Evolutionary conservation across 53 echinoderm and acorn worm species (phyloP), one percentile per base, ranked within the genome.

Genomic region (Actinopyga echinites): DNA sequence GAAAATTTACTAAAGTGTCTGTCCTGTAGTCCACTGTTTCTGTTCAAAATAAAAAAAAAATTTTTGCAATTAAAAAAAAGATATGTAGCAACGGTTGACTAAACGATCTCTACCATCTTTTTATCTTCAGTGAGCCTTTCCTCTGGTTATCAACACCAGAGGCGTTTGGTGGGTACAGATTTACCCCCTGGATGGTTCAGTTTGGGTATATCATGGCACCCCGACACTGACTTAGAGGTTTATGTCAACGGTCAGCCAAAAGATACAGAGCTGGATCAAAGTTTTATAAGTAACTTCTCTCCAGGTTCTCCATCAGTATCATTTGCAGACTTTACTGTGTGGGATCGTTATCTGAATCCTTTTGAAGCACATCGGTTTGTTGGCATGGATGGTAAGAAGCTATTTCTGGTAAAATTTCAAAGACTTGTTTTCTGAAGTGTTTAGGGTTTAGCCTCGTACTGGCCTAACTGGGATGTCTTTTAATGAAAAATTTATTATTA

Each of bases 361-460:
- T 90, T 94, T 85, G 99, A 97, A 61, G 65, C 59, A 20, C 91
- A 94, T 79, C 86, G 87, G 1, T 89, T 75, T 62, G 67, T 97
- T 1, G 99, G 99, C 31, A 87, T 94, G 75, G 90, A 92, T 25
- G 89, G 99, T 97, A 83, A 68, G 79, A 53, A 24, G 9, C n/a
- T 8, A 15, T 49, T 13, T 15, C 3, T 15, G 0, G 17, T 1
- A 49, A 15, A 15, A 49, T 1, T 49, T 44, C 1, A 7, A 44
- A 0, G 0, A 15, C 17, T 3, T 49, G 49, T 49, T 49, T 15
- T 49, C 0, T 49, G 49, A 1, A n/a, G n/a, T n/a, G n/a, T n/a
- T n/a, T n/a, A n/a, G n/a, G n/a, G n/a, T n/a, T n/a, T n/a, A n/a
- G n/a, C n/a, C n/a, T n/a, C n/a, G n/a, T n/a, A n/a, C n/a, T n/a